Conservation (phyloP, 2,888 invertebrate genomes). For the Alloplasta piceator region DNA sequence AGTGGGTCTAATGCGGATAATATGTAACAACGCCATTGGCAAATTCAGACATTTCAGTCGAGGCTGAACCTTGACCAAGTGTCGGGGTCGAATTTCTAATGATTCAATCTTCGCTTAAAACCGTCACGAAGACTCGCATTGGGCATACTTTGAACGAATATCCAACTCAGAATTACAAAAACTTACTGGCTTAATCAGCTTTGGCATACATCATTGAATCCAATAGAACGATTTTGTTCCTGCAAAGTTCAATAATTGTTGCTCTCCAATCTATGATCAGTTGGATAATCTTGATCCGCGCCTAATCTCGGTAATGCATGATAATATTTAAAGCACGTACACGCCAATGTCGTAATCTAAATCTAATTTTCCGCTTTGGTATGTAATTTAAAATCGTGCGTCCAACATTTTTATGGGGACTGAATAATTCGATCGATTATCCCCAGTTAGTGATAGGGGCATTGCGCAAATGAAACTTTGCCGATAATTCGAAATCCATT, state of each 20-base stretch:
- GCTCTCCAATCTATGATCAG: no score
- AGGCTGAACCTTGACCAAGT: constrained; percentile 40
- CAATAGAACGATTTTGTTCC: no score
- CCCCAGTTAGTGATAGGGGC: constrained; percentile 3
- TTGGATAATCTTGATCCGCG: no score
- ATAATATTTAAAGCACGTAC: neutral
- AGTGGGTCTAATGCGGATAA: constrained; percentile 54
- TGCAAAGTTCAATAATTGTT: no score
- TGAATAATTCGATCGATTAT: constrained; percentile 28
- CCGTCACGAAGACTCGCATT: neutral
- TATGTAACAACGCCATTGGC: constrained; percentile 22
- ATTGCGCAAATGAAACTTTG: constrained; percentile 38
- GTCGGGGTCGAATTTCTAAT: constrained; percentile 22
- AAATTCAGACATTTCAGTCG: constrained; percentile 20
- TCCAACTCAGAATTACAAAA: no score
- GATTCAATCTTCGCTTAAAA: constrained; percentile 47
- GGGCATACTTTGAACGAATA: no score
- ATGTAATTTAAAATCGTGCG: constrained; percentile 5
- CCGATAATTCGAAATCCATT: constrained; percentile 34
- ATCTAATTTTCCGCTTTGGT: constrained; percentile 16
- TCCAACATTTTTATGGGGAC: neutral
- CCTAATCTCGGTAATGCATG: no score
- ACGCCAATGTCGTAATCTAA: constrained; percentile 1
- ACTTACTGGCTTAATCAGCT: no score
- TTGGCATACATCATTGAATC: no score